Evolutionary conservation across 53 echinoderm and acorn worm species (phyloP).

Genomic region (Holothuria scabra): DNA sequence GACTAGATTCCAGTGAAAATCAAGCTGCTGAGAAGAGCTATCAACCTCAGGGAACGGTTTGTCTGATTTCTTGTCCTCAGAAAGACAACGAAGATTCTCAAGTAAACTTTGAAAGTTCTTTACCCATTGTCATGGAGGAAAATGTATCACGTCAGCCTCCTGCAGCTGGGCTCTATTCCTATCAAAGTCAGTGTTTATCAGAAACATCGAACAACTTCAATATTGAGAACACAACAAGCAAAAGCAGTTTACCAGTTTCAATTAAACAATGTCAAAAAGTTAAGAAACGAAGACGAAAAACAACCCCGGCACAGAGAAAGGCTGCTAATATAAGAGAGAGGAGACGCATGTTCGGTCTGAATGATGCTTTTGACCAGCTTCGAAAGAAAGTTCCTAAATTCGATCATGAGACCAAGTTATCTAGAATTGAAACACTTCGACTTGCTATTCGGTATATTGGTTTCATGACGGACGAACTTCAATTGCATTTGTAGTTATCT

Average conservation of each 20-base stretch:
- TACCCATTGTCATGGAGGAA: no score
- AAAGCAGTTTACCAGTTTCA: not conserved
- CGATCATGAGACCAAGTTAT: constrained; percentile 75
- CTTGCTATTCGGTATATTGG: constrained; percentile 87
- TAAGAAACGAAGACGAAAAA: constrained; percentile 73
- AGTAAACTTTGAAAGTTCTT: no score
- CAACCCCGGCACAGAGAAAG: constrained; percentile 77
- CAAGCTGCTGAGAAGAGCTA: no score
- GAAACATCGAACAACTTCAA: not conserved
- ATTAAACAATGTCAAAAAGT: not conserved
- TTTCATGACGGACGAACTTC: constrained; percentile 69
- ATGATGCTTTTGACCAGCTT: constrained; percentile 87
- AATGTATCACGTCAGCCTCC: not conserved
- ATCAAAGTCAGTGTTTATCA: not conserved
- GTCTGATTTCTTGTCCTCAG: no score
- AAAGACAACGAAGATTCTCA: no score
- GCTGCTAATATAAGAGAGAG: constrained; percentile 91
- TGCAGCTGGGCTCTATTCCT: not conserved
- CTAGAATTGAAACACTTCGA: constrained; percentile 84
- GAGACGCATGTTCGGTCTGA: constrained; percentile 83
- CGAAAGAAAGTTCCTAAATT: constrained; percentile 83
- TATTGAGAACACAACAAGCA: no score
- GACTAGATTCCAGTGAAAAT: no score
- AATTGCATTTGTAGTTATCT: not conserved
- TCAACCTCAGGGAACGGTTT: no score